Conservation (phyloP, 2,113 vertebrate species). For the Gymnorhina tibicen region DNA sequence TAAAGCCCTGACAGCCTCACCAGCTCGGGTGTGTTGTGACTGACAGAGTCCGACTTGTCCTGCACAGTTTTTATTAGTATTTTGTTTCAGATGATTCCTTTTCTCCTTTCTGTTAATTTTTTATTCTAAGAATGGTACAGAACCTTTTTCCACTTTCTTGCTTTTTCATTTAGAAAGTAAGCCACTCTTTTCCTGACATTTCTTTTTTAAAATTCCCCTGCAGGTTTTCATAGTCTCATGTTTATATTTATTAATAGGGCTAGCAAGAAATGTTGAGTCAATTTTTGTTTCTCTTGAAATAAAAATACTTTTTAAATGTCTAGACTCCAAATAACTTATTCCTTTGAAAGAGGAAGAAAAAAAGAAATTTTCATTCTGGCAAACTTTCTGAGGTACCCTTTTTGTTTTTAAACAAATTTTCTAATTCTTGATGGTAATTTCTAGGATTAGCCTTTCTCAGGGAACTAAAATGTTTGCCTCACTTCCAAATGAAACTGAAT, state of each 20-base stretch:
- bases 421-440: neutral
- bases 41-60: neutral
- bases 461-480: neutral
- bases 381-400: neutral
- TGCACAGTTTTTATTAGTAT: neutral
- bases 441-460: neutral
- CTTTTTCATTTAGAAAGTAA: neutral
- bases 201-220: neutral
- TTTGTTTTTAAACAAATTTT: neutral
- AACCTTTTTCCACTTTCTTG: neutral
- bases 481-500: neutral
- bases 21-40: neutral
- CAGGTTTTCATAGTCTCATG: neutral
- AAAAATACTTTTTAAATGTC: neutral
- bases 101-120: neutral
- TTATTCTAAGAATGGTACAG: neutral
- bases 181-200: neutral
- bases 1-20: neutral
- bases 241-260: neutral
- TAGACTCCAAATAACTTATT: neutral
- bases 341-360: neutral
- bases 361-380: neutral
- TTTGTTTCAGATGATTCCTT: neutral
- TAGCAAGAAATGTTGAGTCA: neutral
- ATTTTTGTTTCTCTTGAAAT: neutral